Evolutionary conservation across 2,113 vertebrate genomes (phyloP).

Genomic region (Nycticorax nycticorax): DNA sequence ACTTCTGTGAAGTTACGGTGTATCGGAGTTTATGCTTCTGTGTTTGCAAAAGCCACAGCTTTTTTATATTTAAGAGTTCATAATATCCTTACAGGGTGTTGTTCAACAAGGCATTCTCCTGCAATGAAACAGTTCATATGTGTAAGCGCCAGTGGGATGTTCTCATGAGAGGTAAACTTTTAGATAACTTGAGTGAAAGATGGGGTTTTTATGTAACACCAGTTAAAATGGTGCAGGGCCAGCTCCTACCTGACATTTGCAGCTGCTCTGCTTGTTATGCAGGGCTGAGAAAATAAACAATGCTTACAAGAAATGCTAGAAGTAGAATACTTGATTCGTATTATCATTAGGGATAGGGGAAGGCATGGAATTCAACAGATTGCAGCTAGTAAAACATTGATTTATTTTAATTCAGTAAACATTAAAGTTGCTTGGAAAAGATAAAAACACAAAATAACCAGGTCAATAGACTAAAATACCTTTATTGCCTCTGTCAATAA

Average conservation of each 20-base stretch:
- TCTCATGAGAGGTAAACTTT: not conserved
- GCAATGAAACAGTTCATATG: not conserved
- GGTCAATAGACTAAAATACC: not conserved
- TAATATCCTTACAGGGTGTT: not conserved
- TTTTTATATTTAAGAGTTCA: slow-evolving; percentile 17
- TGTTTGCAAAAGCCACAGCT: not conserved
- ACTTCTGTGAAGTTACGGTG: not conserved
- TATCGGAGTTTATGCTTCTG: not conserved
- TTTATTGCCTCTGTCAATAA: not conserved
- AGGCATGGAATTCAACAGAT: not conserved
- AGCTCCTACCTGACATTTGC: not conserved
- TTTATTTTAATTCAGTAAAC: not conserved
- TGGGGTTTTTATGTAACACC: not conserved
- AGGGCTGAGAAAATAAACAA: slow-evolving; percentile 1
- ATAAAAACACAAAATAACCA: not conserved
- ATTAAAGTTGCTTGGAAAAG: not conserved
- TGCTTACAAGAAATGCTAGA: not conserved
- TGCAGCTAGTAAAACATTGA: not conserved
- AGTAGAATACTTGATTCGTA: slow-evolving; percentile 26
- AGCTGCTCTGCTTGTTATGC: not conserved
- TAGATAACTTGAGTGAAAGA: not conserved
- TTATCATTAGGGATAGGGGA: not conserved
- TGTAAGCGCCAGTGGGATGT: not conserved
- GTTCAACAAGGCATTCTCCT: not conserved
- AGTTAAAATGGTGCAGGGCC: not conserved